These are phyloP conservation scores for Tympanoctomys barrerae DNA, from an alignment of 2,797 vertebrate genomes.

Conservation along the genomic window DNA sequence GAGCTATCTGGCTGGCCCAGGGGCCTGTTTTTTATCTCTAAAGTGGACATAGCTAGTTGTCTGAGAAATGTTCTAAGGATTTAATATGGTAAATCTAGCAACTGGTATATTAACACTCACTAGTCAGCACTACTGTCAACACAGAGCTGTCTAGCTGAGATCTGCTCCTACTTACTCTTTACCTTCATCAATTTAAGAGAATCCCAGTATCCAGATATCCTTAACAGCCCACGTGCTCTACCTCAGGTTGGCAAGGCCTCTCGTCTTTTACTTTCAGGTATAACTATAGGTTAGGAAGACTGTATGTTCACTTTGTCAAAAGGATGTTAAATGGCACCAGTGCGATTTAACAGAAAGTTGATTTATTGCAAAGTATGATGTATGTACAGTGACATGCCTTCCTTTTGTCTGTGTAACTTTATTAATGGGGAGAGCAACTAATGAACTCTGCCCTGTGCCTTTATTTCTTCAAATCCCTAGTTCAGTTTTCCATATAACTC, in stretches of 20 bases:
- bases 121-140: background rate
- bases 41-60: background rate
- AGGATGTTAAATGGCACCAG: slow-evolving; percentile 36
- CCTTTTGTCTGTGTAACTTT: background rate
- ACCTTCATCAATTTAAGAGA: background rate
- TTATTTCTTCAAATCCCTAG: slow-evolving; percentile 32
- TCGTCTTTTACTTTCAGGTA: slow-evolving; percentile 3
- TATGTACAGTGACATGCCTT: background rate
- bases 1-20: too few relatives aligned
- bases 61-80: background rate
- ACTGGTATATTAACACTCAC: background rate
- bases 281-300: background rate
- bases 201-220: background rate
- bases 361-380: background rate
- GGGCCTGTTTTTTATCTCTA: background rate
- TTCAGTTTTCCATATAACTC: background rate
- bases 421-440: background rate
- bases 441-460: background rate
- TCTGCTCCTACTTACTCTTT: background rate
- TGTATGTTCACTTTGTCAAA: slow-evolving; percentile 31
- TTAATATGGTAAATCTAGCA: background rate
- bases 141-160: background rate
- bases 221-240: background rate
- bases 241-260: background rate
- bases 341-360: background rate